Evolutionary conservation across 2,888 invertebrate genomes (phyloP), one percentile per base, ranked within the genome.

Genomic region (Eupeodes latifasciatus): DNA sequence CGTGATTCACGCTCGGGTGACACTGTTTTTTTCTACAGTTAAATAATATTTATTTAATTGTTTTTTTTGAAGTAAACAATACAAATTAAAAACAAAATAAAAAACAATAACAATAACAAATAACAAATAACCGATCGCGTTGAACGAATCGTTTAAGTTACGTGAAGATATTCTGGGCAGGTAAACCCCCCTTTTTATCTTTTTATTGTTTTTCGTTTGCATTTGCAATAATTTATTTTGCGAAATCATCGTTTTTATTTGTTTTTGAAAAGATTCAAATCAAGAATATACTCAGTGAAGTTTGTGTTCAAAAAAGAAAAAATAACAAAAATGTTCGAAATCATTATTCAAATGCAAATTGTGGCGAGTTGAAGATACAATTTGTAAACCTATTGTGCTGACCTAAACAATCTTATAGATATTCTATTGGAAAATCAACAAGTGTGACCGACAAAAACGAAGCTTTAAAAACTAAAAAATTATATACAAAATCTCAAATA

Each of bases 1-100:
- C 85, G 89, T 89, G 89, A 89, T 89, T 85, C 84, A 88, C 85
- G 85, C 84, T 82, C 85, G 79, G 69, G 69, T 89, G 79, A 71
- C 78, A 80, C 27, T 83, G 76, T 78, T 78, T 76, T 81, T 72
- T n/a, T 77, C 57, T 14, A 82, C 59, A 27, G 27, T 66, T 86
- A 69, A 53, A 69, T 53, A 55, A 44, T 71, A 71, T 55, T 71
- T 44, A 19, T 75, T 79, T 12, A 16, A 72, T 83, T 40, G 40
- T 75, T 59, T 75, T 74, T 75, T 78, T 27, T 27, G 27, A 27
- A 27, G 69, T 81, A 81, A 85, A 85, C 85, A 85, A 88, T 81
- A 59, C 66, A 83, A 64, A 47, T 66, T 44, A 27, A 27, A 27
- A 27, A 27, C 69, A 79, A 64, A 44, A 67, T 16, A 51, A 40